Percentiles rank a stretch among this genome's conserved stretches.
phyloP scores from a whole-genome alignment of 2,113 vertebrate genomes.

The Bos javanicus region DNA sequence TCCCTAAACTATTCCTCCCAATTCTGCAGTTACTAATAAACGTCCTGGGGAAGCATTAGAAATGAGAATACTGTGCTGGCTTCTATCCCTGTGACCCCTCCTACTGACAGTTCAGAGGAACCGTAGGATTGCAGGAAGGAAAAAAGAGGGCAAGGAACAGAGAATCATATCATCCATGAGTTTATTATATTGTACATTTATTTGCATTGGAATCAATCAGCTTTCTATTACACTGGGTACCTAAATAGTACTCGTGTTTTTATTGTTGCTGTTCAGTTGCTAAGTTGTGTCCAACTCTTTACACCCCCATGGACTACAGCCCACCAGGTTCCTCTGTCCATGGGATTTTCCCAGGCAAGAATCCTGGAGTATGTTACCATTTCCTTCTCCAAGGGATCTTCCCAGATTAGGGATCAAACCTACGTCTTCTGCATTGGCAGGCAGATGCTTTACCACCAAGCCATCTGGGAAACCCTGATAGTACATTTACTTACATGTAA shows the following conservation, averaged over 20 bases:
- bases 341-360: not conserved
- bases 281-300: not conserved
- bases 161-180: not conserved
- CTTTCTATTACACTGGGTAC: not conserved
- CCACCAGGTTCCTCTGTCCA: not conserved
- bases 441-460: not conserved
- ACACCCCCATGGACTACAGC: not conserved
- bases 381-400: not conserved
- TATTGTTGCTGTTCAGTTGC: not conserved
- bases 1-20: not conserved
- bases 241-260: not conserved
- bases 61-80: not conserved
- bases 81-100: not conserved
- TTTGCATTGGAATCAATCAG: not conserved
- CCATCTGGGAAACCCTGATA: not conserved
- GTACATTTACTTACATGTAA: not conserved
- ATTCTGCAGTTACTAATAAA: constrained; percentile 25
- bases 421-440: not conserved
- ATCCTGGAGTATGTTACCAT: not conserved
- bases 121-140: not conserved
- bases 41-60: not conserved
- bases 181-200: not conserved
- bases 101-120: not conserved
- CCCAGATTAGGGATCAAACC: not conserved
- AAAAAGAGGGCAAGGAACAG: not conserved